Percentiles rank a stretch among this genome's conserved stretches.
Evolutionary conservation across 2,113 vertebrate genomes (phyloP).

Genomic region (Manacus vitellinus): DNA sequence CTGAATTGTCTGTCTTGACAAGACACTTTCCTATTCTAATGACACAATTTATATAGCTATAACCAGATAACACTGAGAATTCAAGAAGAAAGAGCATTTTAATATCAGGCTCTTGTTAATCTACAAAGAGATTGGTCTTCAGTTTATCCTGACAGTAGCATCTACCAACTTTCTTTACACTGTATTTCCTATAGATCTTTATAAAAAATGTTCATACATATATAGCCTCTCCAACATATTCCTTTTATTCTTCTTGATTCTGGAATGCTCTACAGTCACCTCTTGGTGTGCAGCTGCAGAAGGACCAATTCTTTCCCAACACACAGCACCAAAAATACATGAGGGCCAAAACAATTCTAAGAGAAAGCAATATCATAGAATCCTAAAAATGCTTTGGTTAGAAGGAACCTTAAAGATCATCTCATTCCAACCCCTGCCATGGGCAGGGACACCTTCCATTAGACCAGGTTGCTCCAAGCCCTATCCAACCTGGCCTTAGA

Average conservation of each 20-base stretch:
- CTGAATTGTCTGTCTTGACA: not conserved
- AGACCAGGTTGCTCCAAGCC: accelerated
- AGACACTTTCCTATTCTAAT: not conserved
- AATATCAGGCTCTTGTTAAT: not conserved
- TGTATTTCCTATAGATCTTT: not conserved
- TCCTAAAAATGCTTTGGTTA: not conserved
- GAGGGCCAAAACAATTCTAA: not conserved
- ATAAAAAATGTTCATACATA: not conserved
- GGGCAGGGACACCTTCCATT: not conserved
- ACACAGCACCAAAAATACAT: accelerated
- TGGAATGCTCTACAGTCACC: not conserved
- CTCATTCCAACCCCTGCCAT: not conserved
- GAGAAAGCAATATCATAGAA: not conserved
- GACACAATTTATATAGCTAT: not conserved
- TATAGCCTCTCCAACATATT: not conserved
- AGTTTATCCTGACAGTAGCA: not conserved
- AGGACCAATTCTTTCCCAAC: not conserved
- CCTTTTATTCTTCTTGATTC: not conserved
- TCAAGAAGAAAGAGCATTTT: not conserved
- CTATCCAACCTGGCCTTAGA: accelerated
- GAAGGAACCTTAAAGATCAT: not conserved
- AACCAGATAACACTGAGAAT: not conserved
- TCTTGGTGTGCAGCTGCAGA: not conserved
- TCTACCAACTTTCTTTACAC: not conserved
- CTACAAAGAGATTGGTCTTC: not conserved